Evolutionary conservation across 2,797 vertebrate species (phyloP).

Genomic region (Anabas testudineus): DNA sequence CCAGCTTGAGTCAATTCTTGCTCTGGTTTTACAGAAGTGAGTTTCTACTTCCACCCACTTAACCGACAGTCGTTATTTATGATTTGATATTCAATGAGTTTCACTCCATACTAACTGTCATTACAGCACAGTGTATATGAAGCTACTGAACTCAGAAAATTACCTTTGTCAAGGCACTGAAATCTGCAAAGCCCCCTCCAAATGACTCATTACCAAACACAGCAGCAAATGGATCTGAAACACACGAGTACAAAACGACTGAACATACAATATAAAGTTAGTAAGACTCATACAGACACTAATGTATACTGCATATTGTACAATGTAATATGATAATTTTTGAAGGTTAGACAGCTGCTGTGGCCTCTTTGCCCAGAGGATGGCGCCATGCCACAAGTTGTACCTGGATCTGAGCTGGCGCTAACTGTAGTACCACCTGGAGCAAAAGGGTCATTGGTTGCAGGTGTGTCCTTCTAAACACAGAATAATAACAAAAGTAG

Average conservation of each 20-base stretch:
- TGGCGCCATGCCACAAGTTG: constrained; percentile 42
- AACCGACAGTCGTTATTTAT: not conserved
- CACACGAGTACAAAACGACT: constrained; percentile 41
- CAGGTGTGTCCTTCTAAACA: constrained; percentile 85
- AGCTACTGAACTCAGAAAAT: constrained; percentile 17
- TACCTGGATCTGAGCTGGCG: constrained; percentile 91
- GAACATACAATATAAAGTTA: not conserved
- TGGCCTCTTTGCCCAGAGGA: constrained; percentile 36
- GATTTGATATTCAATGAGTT: not conserved
- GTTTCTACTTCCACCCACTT: not conserved
- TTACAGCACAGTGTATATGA: not conserved
- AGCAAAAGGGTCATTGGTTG: constrained; percentile 95
- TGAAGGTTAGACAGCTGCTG: constrained; percentile 15
- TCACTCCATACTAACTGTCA: not conserved
- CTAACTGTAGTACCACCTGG: constrained; percentile 92
- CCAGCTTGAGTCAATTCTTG: constrained; percentile 11
- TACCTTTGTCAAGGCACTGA: constrained; percentile 94
- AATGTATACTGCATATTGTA: not conserved
- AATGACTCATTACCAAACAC: constrained; percentile 95
- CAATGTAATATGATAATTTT: not conserved
- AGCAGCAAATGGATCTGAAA: constrained; percentile 94
- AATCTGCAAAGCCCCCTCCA: constrained; percentile 95
- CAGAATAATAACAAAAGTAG: not conserved
- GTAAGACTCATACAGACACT: not conserved
- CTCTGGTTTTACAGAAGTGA: constrained; percentile 7